These are phyloP conservation scores for Whitmania pigra DNA, from an alignment of 1,140 invertebrate genomes.

Conservation along the genomic window DNA sequence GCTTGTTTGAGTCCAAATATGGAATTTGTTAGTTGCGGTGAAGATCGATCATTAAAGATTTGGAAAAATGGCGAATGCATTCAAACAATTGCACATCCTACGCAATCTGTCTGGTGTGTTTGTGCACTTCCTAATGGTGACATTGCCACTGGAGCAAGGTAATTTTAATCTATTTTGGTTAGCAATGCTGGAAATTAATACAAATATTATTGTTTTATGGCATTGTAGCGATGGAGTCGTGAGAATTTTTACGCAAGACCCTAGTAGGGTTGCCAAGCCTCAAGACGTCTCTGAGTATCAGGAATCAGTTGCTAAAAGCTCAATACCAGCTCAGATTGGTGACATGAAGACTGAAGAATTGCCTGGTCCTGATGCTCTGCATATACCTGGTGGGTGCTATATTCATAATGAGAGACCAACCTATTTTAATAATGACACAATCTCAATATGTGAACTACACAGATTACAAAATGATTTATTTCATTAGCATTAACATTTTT, in stretches of 20 bases:
- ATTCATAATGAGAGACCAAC: not conserved
- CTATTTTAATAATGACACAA: not conserved
- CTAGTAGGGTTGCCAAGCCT: slow-evolving; percentile 52
- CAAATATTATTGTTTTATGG: slow-evolving; percentile 28
- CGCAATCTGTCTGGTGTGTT: slow-evolving; percentile 77
- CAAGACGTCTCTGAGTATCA: slow-evolving; percentile 56
- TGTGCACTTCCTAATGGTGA: too few relatives aligned
- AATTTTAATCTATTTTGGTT: slow-evolving; percentile 18
- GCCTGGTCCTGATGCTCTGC: slow-evolving; percentile 61
- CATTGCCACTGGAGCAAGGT: slow-evolving; percentile 68
- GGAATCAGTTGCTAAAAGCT: slow-evolving; percentile 53
- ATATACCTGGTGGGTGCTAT: slow-evolving; percentile 57
- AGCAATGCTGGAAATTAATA: not conserved
- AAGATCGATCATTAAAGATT: slow-evolving; percentile 70
- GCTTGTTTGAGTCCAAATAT: slow-evolving; percentile 50
- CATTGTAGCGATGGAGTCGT: slow-evolving; percentile 75
- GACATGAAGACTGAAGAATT: slow-evolving; percentile 71
- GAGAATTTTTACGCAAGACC: slow-evolving; percentile 65
- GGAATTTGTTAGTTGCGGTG: slow-evolving; percentile 48
- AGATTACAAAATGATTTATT: too few relatives aligned
- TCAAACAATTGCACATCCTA: slow-evolving; percentile 65
- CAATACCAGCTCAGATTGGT: slow-evolving; percentile 53
- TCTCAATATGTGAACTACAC: too few relatives aligned
- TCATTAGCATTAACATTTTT: too few relatives aligned
- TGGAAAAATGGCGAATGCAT: slow-evolving; percentile 58